Percentiles rank a stretch among this genome's conserved stretches.
Conservation (phyloP, 2,888 invertebrate species). For the Euplexia lucipara region DNA sequence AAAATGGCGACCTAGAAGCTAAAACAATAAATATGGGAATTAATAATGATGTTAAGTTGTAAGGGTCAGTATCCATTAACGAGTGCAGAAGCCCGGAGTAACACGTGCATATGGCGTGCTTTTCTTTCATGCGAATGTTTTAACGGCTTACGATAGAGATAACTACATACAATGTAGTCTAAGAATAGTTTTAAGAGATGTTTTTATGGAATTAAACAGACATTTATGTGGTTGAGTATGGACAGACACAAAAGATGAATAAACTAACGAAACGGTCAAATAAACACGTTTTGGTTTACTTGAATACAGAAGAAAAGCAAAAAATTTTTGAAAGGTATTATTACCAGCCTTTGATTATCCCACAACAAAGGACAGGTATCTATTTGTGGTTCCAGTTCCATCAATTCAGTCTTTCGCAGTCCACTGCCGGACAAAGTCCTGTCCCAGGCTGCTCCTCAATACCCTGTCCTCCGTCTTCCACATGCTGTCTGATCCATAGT, state of each 20-base stretch:
- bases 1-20: slow-evolving; percentile 23
- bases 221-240: neutral
- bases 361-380: no score
- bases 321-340: no score
- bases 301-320: no score
- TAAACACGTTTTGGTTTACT: neutral
- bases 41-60: slow-evolving; percentile 15
- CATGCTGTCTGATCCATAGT: no score
- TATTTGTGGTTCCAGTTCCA: no score
- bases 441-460: no score
- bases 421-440: no score
- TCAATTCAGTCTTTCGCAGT: no score
- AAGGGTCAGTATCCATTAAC: slow-evolving; percentile 8
- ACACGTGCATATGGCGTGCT: slow-evolving; percentile 9
- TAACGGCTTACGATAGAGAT: slow-evolving; percentile 10
- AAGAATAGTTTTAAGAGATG: slow-evolving; percentile 7
- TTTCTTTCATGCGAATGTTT: neutral
- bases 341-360: no score
- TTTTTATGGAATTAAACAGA: slow-evolving; percentile 15
- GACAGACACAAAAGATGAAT: neutral
- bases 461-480: no score
- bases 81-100: neutral
- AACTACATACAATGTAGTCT: neutral
- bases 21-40: slow-evolving; percentile 36
- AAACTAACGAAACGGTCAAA: neutral